These are phyloP conservation scores for Dryobota labecula DNA, from an alignment of 2,888 invertebrate genomes.

Conservation along the genomic window DNA sequence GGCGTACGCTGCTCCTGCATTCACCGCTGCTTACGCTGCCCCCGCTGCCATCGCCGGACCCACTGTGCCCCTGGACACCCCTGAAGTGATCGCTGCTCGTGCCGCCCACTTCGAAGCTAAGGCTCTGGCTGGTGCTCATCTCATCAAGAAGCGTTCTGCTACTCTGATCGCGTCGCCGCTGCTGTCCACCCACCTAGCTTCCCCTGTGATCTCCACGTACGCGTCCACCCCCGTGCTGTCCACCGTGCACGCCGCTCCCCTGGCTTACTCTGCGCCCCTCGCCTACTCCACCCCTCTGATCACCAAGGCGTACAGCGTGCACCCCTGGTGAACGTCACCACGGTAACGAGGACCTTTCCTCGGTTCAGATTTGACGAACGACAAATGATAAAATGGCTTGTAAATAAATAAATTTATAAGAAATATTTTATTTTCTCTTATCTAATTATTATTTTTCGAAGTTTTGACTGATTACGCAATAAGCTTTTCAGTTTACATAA, in stretches of 20 bases:
- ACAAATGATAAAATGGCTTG: constrained; percentile 71
- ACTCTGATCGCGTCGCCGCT: constrained; percentile 63
- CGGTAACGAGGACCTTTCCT: constrained; percentile 74
- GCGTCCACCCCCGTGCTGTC: constrained; percentile 73
- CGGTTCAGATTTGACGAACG: constrained; percentile 79
- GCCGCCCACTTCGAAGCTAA: constrained; percentile 84
- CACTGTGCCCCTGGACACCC: constrained; percentile 81
- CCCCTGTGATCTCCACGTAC: constrained; percentile 76
- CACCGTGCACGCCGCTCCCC: constrained; percentile 73
- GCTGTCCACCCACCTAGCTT: constrained; percentile 62
- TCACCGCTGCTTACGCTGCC: constrained; percentile 60
- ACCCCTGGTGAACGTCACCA: constrained; percentile 82
- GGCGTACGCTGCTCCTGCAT: constrained; percentile 58
- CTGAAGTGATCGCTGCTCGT: constrained; percentile 84
- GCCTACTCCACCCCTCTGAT: constrained; percentile 75
- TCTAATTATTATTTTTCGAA: background rate
- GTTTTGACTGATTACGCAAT: background rate
- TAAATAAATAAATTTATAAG: constrained; percentile 73
- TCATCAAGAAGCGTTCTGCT: constrained; percentile 84
- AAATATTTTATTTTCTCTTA: constrained; percentile 2
- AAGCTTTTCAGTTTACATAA: background rate
- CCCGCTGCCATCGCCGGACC: constrained; percentile 70
- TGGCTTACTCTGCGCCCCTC: constrained; percentile 76
- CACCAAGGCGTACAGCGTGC: constrained; percentile 80
- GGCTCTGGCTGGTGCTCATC: constrained; percentile 79